A percentile compares a stretch with the other conserved stretches of the same genome.
Conservation (phyloP, 2,113 vertebrate species). For the Ptyas mucosa region DNA sequence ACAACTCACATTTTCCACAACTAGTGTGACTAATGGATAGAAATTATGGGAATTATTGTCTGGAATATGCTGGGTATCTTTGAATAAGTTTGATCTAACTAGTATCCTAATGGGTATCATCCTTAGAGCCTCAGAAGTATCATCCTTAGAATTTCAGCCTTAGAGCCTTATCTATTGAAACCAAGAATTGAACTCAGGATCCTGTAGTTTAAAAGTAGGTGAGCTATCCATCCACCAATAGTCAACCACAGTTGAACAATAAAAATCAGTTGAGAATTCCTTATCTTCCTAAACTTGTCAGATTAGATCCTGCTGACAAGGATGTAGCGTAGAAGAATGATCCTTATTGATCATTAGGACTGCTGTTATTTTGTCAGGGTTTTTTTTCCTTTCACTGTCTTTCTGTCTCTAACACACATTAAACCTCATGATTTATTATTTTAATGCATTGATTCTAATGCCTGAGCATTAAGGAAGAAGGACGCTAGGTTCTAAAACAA, state of each 20-base stretch:
- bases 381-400: not conserved
- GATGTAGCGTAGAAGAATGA: not conserved
- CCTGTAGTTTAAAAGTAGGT: not conserved
- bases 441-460: not conserved
- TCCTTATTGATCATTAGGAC: not conserved
- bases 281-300: not conserved
- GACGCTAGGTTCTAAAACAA: rapidly evolving
- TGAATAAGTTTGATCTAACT: not conserved
- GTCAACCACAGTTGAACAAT: not conserved
- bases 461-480: not conserved
- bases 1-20: not conserved
- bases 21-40: not conserved
- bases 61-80: not conserved
- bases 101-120: not conserved
- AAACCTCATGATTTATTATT: not conserved
- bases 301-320: not conserved
- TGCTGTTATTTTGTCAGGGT: not conserved
- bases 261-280: not conserved
- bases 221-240: not conserved
- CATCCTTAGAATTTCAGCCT: too few relatives aligned
- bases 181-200: too few relatives aligned
- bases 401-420: not conserved
- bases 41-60: not conserved
- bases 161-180: too few relatives aligned
- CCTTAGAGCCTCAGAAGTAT: not conserved